Evolutionary conservation across 2,797 vertebrate genomes (phyloP).

Genomic region (Pseudochirops cupreus): DNA sequence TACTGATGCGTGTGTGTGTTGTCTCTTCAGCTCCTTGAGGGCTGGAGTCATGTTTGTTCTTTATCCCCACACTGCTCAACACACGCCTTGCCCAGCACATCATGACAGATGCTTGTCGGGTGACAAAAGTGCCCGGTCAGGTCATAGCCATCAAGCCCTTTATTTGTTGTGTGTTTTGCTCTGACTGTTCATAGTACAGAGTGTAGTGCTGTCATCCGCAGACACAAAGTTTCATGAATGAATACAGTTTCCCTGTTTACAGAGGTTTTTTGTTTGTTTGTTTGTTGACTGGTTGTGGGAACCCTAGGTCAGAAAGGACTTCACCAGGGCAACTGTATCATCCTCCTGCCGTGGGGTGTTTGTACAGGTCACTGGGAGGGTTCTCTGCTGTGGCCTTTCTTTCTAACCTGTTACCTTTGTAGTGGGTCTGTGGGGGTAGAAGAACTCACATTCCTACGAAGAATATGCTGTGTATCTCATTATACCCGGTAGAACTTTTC

Average conservation of each 20-base stretch:
- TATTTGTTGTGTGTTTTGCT: neutral
- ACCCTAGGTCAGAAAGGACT: neutral
- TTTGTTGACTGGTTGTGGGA: neutral
- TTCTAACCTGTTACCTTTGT: neutral
- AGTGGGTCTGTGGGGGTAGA: neutral
- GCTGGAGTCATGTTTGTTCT: neutral
- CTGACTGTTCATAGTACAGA: neutral
- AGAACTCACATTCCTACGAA: neutral
- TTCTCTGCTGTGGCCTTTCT: neutral
- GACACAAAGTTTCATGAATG: neutral
- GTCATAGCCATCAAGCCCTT: slow-evolving; percentile 10
- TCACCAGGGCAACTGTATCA: neutral
- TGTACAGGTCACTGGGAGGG: neutral
- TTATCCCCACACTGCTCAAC: neutral
- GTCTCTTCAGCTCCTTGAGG: neutral
- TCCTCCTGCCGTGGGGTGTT: neutral
- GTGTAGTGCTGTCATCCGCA: slow-evolving; percentile 4
- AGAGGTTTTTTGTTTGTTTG: neutral
- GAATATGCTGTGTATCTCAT: neutral
- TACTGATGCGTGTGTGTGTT: neutral
- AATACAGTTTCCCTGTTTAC: neutral
- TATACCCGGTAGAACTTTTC: neutral
- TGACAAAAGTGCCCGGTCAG: neutral
- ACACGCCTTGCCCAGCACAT: neutral
- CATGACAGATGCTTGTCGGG: neutral